Evolutionary conservation across 2,888 invertebrate species (phyloP).

Genomic region (Hofmannophila pseudospretella): DNA sequence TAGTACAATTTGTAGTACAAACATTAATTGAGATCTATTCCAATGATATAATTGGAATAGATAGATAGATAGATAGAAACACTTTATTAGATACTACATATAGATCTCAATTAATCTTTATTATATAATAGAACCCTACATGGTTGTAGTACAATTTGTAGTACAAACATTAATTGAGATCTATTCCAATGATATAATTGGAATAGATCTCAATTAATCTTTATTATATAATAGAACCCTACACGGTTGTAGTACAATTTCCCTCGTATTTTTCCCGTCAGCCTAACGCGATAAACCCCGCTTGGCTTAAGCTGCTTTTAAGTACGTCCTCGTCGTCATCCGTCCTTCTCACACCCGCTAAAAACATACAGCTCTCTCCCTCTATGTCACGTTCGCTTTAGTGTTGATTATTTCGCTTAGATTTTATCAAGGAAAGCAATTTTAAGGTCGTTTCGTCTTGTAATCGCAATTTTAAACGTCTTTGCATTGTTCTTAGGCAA

Average conservation of each 20-base stretch:
- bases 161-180: too few relatives aligned
- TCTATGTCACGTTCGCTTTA: constrained; percentile 10
- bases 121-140: too few relatives aligned
- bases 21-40: too few relatives aligned
- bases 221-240: too few relatives aligned
- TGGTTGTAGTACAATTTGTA: too few relatives aligned
- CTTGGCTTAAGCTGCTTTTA: constrained; percentile 22
- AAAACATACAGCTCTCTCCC: background rate
- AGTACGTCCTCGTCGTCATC: constrained; percentile 11
- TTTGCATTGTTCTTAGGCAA: background rate
- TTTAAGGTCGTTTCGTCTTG: constrained; percentile 14
- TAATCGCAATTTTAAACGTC: constrained; percentile 5
- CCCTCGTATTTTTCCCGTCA: constrained; percentile 19
- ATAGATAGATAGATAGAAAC: too few relatives aligned
- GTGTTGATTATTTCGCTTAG: constrained; percentile 20
- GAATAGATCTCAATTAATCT: too few relatives aligned
- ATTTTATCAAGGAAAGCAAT: constrained; percentile 12
- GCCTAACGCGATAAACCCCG: constrained; percentile 33
- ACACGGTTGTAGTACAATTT: constrained; percentile 3
- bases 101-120: too few relatives aligned
- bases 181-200: too few relatives aligned
- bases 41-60: too few relatives aligned
- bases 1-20: constrained; percentile 5
- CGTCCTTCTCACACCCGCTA: constrained; percentile 3
- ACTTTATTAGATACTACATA: too few relatives aligned